These are phyloP conservation scores for Oconnorella tubifera DNA, from an alignment of 2,888 invertebrate genomes.

Conservation along the genomic window DNA sequence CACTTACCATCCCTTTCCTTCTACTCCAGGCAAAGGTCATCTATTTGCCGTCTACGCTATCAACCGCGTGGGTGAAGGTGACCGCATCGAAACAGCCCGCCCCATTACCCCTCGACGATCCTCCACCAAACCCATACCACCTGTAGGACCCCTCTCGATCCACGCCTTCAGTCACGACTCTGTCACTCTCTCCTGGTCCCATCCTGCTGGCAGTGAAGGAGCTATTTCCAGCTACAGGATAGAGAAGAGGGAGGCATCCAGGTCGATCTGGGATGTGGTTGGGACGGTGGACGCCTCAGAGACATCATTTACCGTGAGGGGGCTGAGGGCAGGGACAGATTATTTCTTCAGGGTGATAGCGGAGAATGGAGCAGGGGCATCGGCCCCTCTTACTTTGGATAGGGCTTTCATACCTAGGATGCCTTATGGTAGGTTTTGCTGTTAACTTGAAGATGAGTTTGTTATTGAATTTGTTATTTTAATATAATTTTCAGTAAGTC, in stretches of 20 bases:
- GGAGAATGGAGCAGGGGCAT: conserved; percentile 31
- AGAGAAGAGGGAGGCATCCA: conserved; percentile 34
- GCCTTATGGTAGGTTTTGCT: conserved; percentile 27
- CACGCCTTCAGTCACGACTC: conserved; percentile 64
- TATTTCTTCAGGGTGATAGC: conserved; percentile 54
- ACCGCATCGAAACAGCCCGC: conserved; percentile 58
- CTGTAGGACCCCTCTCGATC: conserved; percentile 29
- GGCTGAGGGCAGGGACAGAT: conserved; percentile 45
- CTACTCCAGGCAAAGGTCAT: conserved; percentile 77
- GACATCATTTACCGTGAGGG: conserved; percentile 29
- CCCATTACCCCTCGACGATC: conserved; percentile 42
- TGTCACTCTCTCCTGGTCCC: conserved; percentile 76
- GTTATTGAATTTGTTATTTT: neutral
- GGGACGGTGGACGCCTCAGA: conserved; percentile 30
- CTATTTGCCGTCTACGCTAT: conserved; percentile 80
- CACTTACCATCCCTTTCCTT: no score
- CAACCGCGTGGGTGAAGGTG: conserved; percentile 78
- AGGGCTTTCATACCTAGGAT: conserved; percentile 24
- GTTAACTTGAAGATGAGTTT: neutral
- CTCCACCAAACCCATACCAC: conserved; percentile 39
- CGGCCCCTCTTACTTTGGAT: conserved; percentile 29
- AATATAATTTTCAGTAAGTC: conserved; percentile 4
- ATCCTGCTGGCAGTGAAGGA: conserved; percentile 59
- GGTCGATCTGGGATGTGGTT: conserved; percentile 27
- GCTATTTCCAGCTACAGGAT: conserved; percentile 41